phyloP scores from a whole-genome alignment of 2,797 vertebrate species.

The Emys orbicularis region DNA sequence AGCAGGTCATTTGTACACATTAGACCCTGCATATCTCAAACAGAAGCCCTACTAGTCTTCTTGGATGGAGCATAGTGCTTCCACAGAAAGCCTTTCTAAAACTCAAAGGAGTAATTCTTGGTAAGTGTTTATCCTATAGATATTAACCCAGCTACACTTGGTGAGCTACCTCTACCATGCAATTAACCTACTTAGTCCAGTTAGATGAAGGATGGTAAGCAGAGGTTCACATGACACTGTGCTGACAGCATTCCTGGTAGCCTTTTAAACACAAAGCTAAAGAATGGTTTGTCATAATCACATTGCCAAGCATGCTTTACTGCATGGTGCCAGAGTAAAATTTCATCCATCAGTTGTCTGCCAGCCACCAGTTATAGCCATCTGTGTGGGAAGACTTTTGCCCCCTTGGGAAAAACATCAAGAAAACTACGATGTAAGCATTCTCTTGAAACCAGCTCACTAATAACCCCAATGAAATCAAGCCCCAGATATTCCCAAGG shows the following conservation, averaged over 20 bases:
- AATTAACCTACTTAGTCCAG: slow-evolving; percentile 60
- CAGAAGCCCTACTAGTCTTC: background rate
- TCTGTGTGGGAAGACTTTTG: slow-evolving; percentile 66
- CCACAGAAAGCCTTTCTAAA: slow-evolving; percentile 35
- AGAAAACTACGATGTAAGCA: slow-evolving; percentile 63
- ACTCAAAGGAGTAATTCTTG: slow-evolving; percentile 31
- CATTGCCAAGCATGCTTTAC: slow-evolving; percentile 29
- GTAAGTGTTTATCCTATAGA: slow-evolving; percentile 49
- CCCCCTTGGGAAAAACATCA: slow-evolving; percentile 53
- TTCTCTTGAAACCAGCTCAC: slow-evolving; percentile 33
- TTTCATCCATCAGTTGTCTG: slow-evolving; percentile 66
- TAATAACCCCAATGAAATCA: slow-evolving; percentile 51
- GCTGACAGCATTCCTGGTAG: slow-evolving; percentile 15
- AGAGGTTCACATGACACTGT: background rate
- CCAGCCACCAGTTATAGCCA: slow-evolving; percentile 66
- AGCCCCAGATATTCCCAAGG: slow-evolving; percentile 3
- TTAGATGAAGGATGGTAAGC: slow-evolving; percentile 10
- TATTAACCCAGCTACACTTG: slow-evolving; percentile 20
- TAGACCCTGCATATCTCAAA: background rate
- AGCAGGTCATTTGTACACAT: background rate
- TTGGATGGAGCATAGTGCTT: background rate
- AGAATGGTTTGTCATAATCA: slow-evolving; percentile 50
- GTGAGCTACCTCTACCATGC: slow-evolving; percentile 4
- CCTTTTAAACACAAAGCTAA: slow-evolving; percentile 61
- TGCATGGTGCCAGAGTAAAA: slow-evolving; percentile 50